Evolutionary conservation across 2,888 invertebrate genomes (phyloP).

Genomic region (Drosophila histrio): DNA sequence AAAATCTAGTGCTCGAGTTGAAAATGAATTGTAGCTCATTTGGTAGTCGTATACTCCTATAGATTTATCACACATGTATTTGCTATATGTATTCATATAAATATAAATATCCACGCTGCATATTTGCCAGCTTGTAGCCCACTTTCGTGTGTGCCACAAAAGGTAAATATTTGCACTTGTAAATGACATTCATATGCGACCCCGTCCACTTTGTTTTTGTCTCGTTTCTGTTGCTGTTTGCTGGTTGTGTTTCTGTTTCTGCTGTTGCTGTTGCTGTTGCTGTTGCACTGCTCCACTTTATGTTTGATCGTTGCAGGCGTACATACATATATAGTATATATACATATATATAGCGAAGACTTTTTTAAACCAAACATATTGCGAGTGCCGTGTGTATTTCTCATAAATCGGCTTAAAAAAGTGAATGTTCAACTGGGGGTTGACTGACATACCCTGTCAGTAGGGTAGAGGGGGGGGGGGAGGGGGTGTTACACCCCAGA

Average conservation of each 20-base stretch:
- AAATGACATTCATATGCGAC: conserved; percentile 76
- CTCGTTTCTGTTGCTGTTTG: conserved; percentile 9
- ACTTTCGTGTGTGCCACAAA: conserved; percentile 60
- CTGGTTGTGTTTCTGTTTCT: conserved; percentile 18
- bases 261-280: conserved; percentile 11
- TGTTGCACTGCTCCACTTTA: conserved; percentile 48
- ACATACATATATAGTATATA: not conserved
- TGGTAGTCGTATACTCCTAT: not conserved
- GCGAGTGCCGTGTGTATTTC: conserved; percentile 64
- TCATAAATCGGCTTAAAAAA: conserved; percentile 77
- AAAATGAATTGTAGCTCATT: conserved; percentile 2
- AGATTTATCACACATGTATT: conserved; percentile 3
- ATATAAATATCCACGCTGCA: conserved; percentile 43
- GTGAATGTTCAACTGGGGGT: conserved; percentile 7
- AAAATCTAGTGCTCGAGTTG: not conserved
- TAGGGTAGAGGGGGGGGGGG: not conserved
- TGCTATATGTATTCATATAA: conserved; percentile 15
- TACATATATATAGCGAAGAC: conserved; percentile 3
- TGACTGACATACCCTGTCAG: conserved; percentile 7
- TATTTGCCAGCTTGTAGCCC: conserved; percentile 61
- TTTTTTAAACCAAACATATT: conserved; percentile 63
- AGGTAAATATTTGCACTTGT: conserved; percentile 76
- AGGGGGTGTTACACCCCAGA: conserved; percentile 1
- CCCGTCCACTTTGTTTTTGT: conserved; percentile 29
- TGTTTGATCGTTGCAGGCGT: conserved; percentile 44